phyloP scores from a whole-genome alignment of 2,113 vertebrate genomes.

The Pimephales promelas region DNA sequence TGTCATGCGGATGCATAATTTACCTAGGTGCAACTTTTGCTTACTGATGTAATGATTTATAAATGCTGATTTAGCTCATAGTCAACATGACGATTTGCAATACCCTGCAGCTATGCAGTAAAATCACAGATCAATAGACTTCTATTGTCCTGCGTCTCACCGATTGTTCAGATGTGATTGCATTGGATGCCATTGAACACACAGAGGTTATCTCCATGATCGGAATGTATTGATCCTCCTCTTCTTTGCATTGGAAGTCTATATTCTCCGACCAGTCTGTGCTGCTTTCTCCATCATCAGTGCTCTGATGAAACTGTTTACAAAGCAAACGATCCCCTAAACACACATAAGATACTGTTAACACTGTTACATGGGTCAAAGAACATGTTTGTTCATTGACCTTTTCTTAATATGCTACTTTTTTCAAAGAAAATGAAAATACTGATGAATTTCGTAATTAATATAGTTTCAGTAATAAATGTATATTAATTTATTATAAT shows the following conservation, averaged over 20 bases:
- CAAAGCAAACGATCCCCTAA: slow-evolving; percentile 54
- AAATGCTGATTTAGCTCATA: background rate
- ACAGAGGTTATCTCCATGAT: slow-evolving; percentile 78
- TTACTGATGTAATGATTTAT: background rate
- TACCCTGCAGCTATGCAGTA: background rate
- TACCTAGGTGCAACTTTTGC: background rate
- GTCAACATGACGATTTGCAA: background rate
- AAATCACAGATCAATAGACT: background rate
- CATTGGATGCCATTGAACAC: slow-evolving; percentile 66
- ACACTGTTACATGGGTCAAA: background rate
- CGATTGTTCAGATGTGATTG: slow-evolving; percentile 35
- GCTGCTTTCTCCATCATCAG: slow-evolving; percentile 38
- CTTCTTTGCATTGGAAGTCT: slow-evolving; percentile 70
- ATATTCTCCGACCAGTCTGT: slow-evolving; percentile 47
- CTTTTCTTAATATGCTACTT: background rate
- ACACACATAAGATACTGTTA: slow-evolving; percentile 43
- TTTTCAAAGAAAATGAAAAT: background rate
- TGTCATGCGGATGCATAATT: background rate
- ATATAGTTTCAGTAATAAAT: background rate
- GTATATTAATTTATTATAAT: background rate
- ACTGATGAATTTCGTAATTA: background rate
- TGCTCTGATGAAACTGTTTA: slow-evolving; percentile 55
- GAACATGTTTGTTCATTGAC: background rate
- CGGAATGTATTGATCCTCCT: slow-evolving; percentile 68
- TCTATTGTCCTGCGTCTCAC: slow-evolving; percentile 12